Evolutionary conservation across 2,888 invertebrate genomes (phyloP), one percentile per base, ranked within the genome.

Genomic region (Erebia ligea): DNA sequence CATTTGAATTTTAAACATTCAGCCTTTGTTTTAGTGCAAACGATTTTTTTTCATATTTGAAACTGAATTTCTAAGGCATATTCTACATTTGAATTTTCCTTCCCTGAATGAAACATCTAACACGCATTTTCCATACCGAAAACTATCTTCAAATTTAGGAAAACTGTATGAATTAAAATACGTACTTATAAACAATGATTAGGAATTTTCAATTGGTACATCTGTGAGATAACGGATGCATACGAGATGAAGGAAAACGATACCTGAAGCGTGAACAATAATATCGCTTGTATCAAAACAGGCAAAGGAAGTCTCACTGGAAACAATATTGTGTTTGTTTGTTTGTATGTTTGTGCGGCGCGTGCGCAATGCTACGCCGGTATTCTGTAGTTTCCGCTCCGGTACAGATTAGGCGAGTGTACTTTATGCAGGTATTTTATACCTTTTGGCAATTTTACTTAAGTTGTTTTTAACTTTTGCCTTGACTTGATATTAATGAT

Each of bases 351-450:
- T 15, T 15, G 17, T 10, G 4, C 63, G 69, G 75, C 81, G 81
- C 82, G 82, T 78, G 83, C 82, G 84, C 84, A 78, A 78, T 77
- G 80, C 75, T 73, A 77, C 76, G 70, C 75, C 76, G 80, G 82
- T 76, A 80, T 81, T 77, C 77, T 74, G 78, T 79, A 77, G 81
- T 80, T 82, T 84, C 84, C 87, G 84, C 81, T 84, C 84, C 86
- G 83, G 82, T 73, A 74, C 50, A 56, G 66, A 57, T 70, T 68
- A 67, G 69, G 65, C 63, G 17, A 67, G 65, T 66, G 68, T 70
- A 59, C 34, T 57, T 59, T 40, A 45, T 2, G 56, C 21, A 21
- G 21, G 3, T 54, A 54, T 50, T n/a, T 42, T 42, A 42, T 11
- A 11, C 10, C 42, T 6, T 34, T 21, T 1, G 21, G 21, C 21